phyloP scores from a whole-genome alignment of 2,888 invertebrate species.

The Microplitis deprimator region DNA sequence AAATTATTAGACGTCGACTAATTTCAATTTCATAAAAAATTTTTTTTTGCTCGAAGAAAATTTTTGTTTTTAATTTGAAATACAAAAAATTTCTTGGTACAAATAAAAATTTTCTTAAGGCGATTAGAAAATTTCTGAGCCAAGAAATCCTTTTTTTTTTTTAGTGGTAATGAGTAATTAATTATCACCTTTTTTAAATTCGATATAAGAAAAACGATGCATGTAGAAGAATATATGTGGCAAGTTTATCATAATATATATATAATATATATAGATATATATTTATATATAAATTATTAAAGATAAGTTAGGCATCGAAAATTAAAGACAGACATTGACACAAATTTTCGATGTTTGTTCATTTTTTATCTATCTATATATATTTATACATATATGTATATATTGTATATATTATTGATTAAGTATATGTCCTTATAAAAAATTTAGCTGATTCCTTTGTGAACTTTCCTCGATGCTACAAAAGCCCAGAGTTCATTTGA shows the following conservation, averaged over 20 bases:
- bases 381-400: not conserved
- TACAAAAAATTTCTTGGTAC: too few relatives aligned
- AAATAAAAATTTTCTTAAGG: too few relatives aligned
- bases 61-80: too few relatives aligned
- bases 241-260: not conserved
- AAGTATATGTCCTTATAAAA: not conserved
- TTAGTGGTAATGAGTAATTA: not conserved
- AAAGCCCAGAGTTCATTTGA: not conserved
- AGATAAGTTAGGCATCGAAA: constrained; percentile 12
- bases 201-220: not conserved
- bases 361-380: not conserved
- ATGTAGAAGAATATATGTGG: not conserved
- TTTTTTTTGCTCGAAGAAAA: too few relatives aligned
- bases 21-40: too few relatives aligned
- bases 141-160: too few relatives aligned
- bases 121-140: too few relatives aligned
- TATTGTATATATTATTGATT: not conserved
- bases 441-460: not conserved
- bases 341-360: constrained; percentile 15
- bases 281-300: not conserved
- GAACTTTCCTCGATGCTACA: not conserved
- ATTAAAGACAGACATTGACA: constrained; percentile 29
- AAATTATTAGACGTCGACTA: too few relatives aligned
- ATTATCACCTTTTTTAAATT: not conserved
- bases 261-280: not conserved